Evolutionary conservation across 2,797 vertebrate genomes (phyloP), one percentile per base, ranked within the genome.

Genomic region (Anguilla megastoma): DNA sequence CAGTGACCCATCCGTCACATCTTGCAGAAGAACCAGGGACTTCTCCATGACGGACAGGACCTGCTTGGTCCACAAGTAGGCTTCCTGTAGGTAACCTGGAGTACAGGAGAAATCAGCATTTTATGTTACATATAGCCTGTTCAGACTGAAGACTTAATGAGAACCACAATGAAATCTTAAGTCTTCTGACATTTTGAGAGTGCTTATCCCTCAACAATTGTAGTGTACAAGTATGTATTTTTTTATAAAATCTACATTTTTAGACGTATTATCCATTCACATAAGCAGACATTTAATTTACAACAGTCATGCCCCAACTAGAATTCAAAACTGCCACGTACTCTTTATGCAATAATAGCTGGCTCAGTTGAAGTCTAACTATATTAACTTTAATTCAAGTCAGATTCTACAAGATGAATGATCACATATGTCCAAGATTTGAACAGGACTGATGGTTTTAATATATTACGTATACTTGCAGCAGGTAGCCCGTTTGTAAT

Each of bases 1-100:
- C 88, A 99, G 94, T 4, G 98, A 98, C 79, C 99, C 99, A 2
- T 99, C 99, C 0, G 97, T 98, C 91, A 99, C 96, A 63, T 99
- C 98, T 89, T 95, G 97, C 76, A 99, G 95, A 33, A 99, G 95
- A 84, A 99, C 95, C 92, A 99, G 95, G n/a, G 98, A 98, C 94
- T 98, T 99, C 94, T 99, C 99, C 98, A 99, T 99, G 93, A 99
- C 98, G 89, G 95, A 94, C 91, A 99, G 90, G 54, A 96, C 98
- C 93, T 99, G 99, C 92, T 98, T 99, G 84, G 98, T 98, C 98
- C 98, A 99, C 69, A 99, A 91, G 92, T 99, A 99, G 63, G 98
- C 98, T 94, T 99, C 99, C 92, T 99, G 98, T 71, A 99, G 97
- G 91, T 99, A 99, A 86, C 98, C 99, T 99, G 91, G 52, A 94